Base-by-base conservation (phyloP, 2,888 invertebrate genomes). In the Terebella lapidaria region DNA sequence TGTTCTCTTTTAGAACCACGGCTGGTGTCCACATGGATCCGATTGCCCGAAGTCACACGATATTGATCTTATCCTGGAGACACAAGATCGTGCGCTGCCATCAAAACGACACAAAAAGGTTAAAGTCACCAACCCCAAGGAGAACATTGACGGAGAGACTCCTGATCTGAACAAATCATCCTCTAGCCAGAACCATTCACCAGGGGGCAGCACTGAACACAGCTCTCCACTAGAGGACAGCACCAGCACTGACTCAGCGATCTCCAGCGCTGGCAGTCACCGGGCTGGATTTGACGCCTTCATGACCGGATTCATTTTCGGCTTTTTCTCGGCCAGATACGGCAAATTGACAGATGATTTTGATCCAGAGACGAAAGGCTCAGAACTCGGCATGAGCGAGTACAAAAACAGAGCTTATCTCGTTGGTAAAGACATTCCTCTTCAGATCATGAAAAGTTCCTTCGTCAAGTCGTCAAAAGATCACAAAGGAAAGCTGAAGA, bases 281-380 rank as follows among this genome's bases (percentile, higher is more conserved):
- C 64, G 81, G 20, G 80, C 82, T 49, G 82, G 82, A 0, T 81
- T 75, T 70, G 82, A 82, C 71, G 79, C 81, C 1, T 82, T 81
- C 63, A 82, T 82, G 81, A 82, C 82, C 18, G 81, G 81, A 2
- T 81, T 74, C 62, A 71, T 74, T 35, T 75, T 81, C 67, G 74
- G 79, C 2, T 68, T 67, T 26, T 75, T 73, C 57, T 30, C 75
- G 2, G 58, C 68, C 10, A 65, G 70, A 46, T 67, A 68, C 53
- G 66, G 68, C 0, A 65, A 64, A 46, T 49, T 53, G 4, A 52
- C 51, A 28, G 46, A 20, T 3, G 27, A 45, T 29, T 18, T 28
- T 0, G 42, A 53, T 1, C 46, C 60, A 15, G 51, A 35, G 18
- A n/a, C 30, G 10, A 49, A 25, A 58, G 58, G 3, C 54, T 45